Conservation (phyloP, 2,113 vertebrate species). For the Heterochromis multidens region DNA sequence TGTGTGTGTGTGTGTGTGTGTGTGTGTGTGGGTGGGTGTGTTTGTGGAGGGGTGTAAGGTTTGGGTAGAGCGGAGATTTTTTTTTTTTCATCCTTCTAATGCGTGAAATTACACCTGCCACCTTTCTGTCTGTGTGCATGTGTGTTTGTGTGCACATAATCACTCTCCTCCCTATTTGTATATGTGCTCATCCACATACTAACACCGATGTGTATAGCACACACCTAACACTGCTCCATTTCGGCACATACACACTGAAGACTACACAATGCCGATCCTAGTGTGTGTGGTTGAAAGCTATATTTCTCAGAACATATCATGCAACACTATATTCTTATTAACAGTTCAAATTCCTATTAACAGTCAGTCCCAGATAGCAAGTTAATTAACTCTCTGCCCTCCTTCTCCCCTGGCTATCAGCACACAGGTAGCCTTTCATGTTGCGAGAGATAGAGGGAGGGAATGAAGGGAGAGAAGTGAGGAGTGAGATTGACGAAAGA, state of each 20-base stretch:
- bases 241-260: neutral
- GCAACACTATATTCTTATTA: constrained; percentile 56
- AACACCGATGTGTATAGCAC: neutral
- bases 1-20: neutral
- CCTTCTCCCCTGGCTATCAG: constrained; percentile 66
- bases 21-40: neutral
- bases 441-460: constrained; percentile 56
- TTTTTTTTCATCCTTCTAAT: constrained; percentile 64
- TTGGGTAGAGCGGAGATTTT: constrained; percentile 30
- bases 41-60: constrained; percentile 11
- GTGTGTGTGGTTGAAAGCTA: constrained; percentile 5
- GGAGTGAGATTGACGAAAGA: neutral
- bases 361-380: constrained; percentile 75
- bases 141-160: constrained; percentile 23
- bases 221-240: neutral
- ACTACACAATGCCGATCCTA: neutral
- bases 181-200: neutral
- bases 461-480: neutral
- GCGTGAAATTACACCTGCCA: constrained; percentile 85
- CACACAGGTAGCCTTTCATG: constrained; percentile 77
- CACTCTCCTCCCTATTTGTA: neutral
- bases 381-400: constrained; percentile 80
- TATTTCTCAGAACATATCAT: constrained; percentile 31
- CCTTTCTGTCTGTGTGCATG: constrained; percentile 37
- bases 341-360: constrained; percentile 74